Evolutionary conservation across 2,797 vertebrate genomes (phyloP), one percentile per base, ranked within the genome.

Genomic region (Leuciscus waleckii): DNA sequence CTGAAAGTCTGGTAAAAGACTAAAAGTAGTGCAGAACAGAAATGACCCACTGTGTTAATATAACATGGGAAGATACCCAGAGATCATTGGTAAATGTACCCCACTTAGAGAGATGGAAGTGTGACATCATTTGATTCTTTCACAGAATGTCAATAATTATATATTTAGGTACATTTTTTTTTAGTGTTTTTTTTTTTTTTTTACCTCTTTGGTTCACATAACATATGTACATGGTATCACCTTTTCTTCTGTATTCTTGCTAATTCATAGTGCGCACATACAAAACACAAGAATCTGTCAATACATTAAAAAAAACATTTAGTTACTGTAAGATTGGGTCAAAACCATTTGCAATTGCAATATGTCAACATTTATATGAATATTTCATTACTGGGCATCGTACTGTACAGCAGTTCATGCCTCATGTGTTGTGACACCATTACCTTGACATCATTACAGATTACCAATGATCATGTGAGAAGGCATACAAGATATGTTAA

Each of bases 401-500:
- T 73, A 71, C 43, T 83, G 76, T 73, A 69, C 46, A 88, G 81
- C 39, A 84, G 79, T 67, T 65, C 85, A 86, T 85, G 85, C 86
- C 82, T 79, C 43, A 71, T 85, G 75, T 79, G 41, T 39, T 68
- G 29, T 17, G 68, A 83, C 46, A 85, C 82, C 63, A 88, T 74
- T 85, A 86, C 81, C 35, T 90, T 74, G 37, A 87, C 82, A 87
- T 87, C 91, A 87, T 86, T 87, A 90, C 90, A 88, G 84, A 84
- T 87, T 92, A 89, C 79, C 93, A 91, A 90, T 79, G 56, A 71
- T 81, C 68, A 71, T 76, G 69, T 63, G 71, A 68, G 21, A 78
- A 71, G 74, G 78, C 71, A 84, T 69, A 69, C 39, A 79, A 77
- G 54, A 77, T 84, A 87, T 69, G 71, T 71, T 85, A 77, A 82